Percentiles rank a stretch among this genome's conserved stretches.
Conservation (phyloP, 2,888 invertebrate species). For the Volucella zonaria region DNA sequence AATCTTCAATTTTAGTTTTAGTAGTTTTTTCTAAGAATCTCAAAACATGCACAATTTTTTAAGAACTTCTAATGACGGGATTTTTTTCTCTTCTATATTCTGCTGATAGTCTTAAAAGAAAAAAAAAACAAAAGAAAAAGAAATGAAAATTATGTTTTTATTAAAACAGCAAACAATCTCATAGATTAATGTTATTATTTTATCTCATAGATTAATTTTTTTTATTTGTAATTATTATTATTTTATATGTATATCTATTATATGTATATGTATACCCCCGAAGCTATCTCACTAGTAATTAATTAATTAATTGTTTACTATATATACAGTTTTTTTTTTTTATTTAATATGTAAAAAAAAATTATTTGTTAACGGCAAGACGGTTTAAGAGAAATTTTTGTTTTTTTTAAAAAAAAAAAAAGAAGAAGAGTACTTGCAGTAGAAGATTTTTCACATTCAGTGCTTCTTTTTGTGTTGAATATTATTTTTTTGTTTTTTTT, state of each 20-base stretch:
- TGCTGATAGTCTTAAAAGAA: slow-evolving; percentile 32
- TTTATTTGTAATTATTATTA: slow-evolving; percentile 25
- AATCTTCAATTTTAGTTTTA: slow-evolving; percentile 40
- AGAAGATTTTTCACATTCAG: slow-evolving; percentile 27
- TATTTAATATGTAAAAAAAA: slow-evolving; percentile 49
- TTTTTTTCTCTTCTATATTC: slow-evolving; percentile 17
- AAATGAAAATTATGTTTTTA: neutral
- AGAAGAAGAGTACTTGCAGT: slow-evolving; percentile 7
- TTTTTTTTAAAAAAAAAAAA: slow-evolving; percentile 13
- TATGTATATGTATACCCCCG: slow-evolving; percentile 43
- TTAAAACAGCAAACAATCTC: slow-evolving; percentile 54
- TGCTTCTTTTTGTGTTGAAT: slow-evolving; percentile 35
- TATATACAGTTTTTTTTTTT: slow-evolving; percentile 31
- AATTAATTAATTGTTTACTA: slow-evolving; percentile 46
- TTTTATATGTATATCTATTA: neutral
- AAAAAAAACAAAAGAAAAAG: neutral
- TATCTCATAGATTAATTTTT: slow-evolving; percentile 68
- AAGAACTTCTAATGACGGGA: slow-evolving; percentile 28
- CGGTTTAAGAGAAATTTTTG: slow-evolving; percentile 4
- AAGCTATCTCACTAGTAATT: slow-evolving; percentile 64
- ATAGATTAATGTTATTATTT: slow-evolving; percentile 54
- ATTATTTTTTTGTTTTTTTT: slow-evolving; percentile 20
- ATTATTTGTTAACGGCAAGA: slow-evolving; percentile 33
- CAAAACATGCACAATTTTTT: slow-evolving; percentile 67
- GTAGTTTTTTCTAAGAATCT: slow-evolving; percentile 60